Evolutionary conservation across 2,888 invertebrate species (phyloP), one percentile per base, ranked within the genome.

Genomic region (Drosophila borborema): DNA sequence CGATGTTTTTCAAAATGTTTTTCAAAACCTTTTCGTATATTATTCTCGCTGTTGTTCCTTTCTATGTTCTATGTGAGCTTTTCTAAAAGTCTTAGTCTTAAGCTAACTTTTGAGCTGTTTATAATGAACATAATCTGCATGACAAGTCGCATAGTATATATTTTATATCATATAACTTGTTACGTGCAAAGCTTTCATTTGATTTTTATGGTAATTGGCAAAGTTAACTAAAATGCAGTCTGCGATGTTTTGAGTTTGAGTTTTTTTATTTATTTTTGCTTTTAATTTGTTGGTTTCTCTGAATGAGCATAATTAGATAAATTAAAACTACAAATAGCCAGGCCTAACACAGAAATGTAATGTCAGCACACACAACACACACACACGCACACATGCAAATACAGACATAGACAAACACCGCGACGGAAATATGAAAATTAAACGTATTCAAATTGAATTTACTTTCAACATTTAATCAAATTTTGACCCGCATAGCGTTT

Each of bases 361-460:
- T 31, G 18, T 28, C 28, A 28, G 38, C 14, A 51, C 46, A 28
- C 53, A 55, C 31, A 46, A 36, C 23, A 16, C 16, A 40, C 9
- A 53, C n/a, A 23, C 23, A 23, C 3, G 2, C 23, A 23, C 23
- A 23, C 23, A 23, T 23, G 3, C 3, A 23, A 20, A 20, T 20
- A 20, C 20, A 34, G 18, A 1, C 31, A 20, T 40, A 46, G 59
- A 18, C 38, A 46, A 28, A 28, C 43, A 63, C 54, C 58, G 66
- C 61, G 63, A 59, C 83, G 86, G 86, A 86, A 82, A 87, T 88
- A 79, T 88, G 86, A 86, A 88, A 86, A 86, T 86, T 86, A 86
- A 86, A 86, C 88, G 86, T 85, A 86, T 86, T 86, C 86, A 88
- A 86, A 86, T 86, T 86, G 64, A 83, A 86, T 86, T 86, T 86